Percentiles rank a stretch among this genome's conserved stretches.
Evolutionary conservation across 2,797 vertebrate species (phyloP).

Genomic region (Scleropages formosus): DNA sequence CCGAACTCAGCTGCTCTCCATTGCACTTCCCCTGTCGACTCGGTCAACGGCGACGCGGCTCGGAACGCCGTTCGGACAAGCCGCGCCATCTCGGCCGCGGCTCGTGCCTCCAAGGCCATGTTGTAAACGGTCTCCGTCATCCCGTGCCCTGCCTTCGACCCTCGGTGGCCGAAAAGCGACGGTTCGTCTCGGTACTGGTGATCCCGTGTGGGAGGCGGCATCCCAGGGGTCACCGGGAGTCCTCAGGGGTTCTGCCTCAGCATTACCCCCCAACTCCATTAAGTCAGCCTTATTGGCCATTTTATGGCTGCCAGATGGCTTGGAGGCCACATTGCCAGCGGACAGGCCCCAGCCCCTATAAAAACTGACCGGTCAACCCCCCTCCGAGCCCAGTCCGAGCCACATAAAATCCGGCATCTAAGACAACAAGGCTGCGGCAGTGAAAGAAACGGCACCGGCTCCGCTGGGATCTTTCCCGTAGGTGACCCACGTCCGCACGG

Average conservation of each 20-base stretch:
- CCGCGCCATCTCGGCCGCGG: too few species aligned
- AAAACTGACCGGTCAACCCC: constrained; percentile 77
- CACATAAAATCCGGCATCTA: constrained; percentile 66
- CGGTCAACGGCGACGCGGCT: too few species aligned
- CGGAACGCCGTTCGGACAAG: too few species aligned
- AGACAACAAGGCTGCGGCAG: constrained; percentile 56
- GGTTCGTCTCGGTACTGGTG: constrained; percentile 48
- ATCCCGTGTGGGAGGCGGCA: constrained; percentile 65
- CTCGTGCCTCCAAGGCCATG: too few species aligned
- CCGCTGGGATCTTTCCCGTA: neutral
- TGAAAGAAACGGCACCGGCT: constrained; percentile 23
- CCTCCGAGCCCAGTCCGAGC: constrained; percentile 38
- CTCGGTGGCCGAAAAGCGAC: too few species aligned
- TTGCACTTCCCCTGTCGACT: too few species aligned
- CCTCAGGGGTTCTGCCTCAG: constrained; percentile 53
- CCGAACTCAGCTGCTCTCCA: too few species aligned
- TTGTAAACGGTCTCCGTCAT: too few species aligned
- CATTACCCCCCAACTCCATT: constrained; percentile 52
- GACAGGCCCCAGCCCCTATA: constrained; percentile 66
- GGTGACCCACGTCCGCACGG: neutral
- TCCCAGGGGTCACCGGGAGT: constrained; percentile 45
- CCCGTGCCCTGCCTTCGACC: too few species aligned
- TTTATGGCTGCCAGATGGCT: constrained; percentile 89
- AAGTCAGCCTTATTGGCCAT: constrained; percentile 61
- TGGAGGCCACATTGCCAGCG: constrained; percentile 56